Conservation (phyloP, 2,797 vertebrate species). For the Peromyscus nudipes region DNA sequence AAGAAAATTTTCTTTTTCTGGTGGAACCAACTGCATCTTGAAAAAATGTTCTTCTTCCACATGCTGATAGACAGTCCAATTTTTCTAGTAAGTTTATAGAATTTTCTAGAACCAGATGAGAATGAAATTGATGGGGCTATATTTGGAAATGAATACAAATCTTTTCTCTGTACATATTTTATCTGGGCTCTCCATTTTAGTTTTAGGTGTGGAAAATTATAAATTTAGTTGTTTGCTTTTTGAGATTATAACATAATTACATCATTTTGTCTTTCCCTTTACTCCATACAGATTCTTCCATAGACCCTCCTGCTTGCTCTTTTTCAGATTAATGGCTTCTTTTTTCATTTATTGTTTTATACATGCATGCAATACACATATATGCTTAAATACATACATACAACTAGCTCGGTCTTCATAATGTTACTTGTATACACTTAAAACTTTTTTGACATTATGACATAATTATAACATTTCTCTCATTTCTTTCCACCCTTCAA, state of each 20-base stretch:
- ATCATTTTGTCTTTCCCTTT: not conserved
- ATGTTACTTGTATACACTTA: not conserved
- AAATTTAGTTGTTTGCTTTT: not conserved
- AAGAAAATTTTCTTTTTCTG: not conserved
- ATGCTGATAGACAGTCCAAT: not conserved
- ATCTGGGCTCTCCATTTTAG: not conserved
- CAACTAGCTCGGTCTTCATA: not conserved
- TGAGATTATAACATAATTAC: not conserved
- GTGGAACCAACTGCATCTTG: not conserved
- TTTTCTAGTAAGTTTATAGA: not conserved
- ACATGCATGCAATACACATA: not conserved
- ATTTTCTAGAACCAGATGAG: not conserved
- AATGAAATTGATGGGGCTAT: not conserved
- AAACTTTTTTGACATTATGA: not conserved
- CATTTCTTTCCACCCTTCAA: not conserved
- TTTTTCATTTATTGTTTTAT: not conserved
- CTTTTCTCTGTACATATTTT: not conserved
- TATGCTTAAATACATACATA: not conserved
- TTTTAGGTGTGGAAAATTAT: conserved; percentile 51
- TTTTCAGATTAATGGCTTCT: not conserved
- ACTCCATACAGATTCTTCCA: not conserved
- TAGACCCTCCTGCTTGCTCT: too few species aligned
- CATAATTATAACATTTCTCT: not conserved
- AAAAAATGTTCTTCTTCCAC: not conserved
- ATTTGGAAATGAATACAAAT: conserved; percentile 47